These are phyloP conservation scores for Hyperoplus immaculatus DNA, from an alignment of 2,797 vertebrate species.

Conservation along the genomic window DNA sequence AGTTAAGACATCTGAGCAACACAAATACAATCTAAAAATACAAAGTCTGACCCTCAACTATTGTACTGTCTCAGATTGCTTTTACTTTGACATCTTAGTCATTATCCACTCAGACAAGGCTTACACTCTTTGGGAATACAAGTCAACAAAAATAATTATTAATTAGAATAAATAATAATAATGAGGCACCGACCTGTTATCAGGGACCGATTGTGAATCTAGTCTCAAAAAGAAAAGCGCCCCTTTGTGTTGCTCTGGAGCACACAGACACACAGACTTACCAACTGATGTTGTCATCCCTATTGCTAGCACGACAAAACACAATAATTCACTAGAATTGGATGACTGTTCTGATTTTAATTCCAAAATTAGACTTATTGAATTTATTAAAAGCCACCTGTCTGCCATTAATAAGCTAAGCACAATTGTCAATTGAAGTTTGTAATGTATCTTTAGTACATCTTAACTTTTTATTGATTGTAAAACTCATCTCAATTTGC, in stretches of 20 bases:
- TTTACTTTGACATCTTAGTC: conserved; percentile 3
- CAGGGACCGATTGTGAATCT: too few species aligned
- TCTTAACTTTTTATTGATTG: not conserved
- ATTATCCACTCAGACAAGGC: not conserved
- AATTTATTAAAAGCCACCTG: not conserved
- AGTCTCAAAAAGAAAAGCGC: not conserved
- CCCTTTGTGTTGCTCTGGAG: not conserved
- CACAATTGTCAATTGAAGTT: not conserved
- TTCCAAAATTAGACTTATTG: conserved; percentile 15
- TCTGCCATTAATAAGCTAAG: not conserved
- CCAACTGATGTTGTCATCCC: not conserved
- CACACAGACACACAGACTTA: not conserved
- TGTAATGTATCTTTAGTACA: not conserved
- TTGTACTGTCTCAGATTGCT: not conserved
- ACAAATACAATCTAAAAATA: not conserved
- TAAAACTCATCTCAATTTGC: not conserved
- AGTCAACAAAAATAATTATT: conserved; percentile 5
- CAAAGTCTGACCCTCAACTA: conserved; percentile 1
- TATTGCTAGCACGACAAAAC: not conserved
- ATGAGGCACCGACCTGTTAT: too few species aligned
- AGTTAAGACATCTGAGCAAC: not conserved
- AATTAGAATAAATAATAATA: too few species aligned
- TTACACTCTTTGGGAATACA: conserved; percentile 5
- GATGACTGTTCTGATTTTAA: conserved; percentile 1
- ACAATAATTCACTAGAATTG: conserved; percentile 6